Evolutionary conservation across 1,140 invertebrate species (phyloP).

Genomic region (Rhopalosiphum padi): DNA sequence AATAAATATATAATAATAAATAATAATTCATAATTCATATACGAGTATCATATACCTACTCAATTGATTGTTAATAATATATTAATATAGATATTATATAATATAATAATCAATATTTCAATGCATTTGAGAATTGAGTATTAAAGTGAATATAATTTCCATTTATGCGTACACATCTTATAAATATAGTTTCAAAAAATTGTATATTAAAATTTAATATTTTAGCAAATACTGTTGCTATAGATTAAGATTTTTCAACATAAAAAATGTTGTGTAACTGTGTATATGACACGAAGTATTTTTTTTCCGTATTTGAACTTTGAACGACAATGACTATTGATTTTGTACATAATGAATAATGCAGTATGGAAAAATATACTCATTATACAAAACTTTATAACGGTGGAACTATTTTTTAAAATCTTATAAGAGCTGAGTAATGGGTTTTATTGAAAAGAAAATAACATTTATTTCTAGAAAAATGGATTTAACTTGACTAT

Average conservation of each 20-base stretch:
- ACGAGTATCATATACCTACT: background rate
- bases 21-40: background rate
- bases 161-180: background rate
- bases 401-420: background rate
- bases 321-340: constrained; percentile 9
- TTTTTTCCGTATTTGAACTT: constrained; percentile 4
- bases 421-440: background rate
- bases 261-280: background rate
- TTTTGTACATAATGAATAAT: background rate
- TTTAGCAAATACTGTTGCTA: background rate
- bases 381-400: constrained; percentile 1
- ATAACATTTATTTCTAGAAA: background rate
- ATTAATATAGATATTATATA: background rate
- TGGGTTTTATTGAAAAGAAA: background rate
- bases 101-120: background rate
- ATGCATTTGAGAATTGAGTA: background rate
- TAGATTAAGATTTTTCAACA: background rate
- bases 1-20: background rate
- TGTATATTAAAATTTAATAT: background rate
- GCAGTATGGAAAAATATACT: constrained; percentile 2
- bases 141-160: background rate
- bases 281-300: background rate
- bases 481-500: background rate
- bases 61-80: background rate
- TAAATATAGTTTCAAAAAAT: background rate